Evolutionary conservation across 2,888 invertebrate genomes (phyloP).

Genomic region (Habroteleia sp.): DNA sequence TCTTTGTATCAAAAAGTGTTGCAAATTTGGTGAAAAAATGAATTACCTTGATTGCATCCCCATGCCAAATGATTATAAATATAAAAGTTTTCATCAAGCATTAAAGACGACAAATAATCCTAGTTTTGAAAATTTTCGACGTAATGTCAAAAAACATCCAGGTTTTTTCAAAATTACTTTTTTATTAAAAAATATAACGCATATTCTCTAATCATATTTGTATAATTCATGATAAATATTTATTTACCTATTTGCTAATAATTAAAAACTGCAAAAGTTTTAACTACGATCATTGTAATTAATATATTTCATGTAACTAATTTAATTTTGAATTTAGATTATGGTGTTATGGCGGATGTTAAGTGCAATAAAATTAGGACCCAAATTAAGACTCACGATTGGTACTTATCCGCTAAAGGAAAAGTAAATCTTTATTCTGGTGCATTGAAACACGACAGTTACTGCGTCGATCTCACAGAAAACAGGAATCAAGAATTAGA

Average conservation of each 20-base stretch:
- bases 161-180: too few species aligned
- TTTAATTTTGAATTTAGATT: too few species aligned
- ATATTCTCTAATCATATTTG: too few species aligned
- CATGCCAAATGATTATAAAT: neutral
- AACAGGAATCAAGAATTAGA: neutral
- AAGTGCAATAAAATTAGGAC: neutral
- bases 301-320: too few species aligned
- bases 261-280: too few species aligned
- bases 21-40: conserved; percentile 6
- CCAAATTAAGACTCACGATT: neutral
- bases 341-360: neutral
- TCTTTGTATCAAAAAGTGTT: conserved; percentile 8
- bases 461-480: conserved; percentile 4
- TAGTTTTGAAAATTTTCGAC: neutral
- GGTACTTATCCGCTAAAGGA: neutral
- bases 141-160: neutral
- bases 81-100: conserved; percentile 1
- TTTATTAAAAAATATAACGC: too few species aligned
- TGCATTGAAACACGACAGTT: neutral
- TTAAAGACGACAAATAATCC: neutral
- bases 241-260: too few species aligned
- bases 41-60: neutral
- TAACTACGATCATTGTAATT: too few species aligned
- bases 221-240: too few species aligned
- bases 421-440: neutral